Evolutionary conservation across 2,797 vertebrate species (phyloP).

Genomic region (Phoeniculus purpureus): DNA sequence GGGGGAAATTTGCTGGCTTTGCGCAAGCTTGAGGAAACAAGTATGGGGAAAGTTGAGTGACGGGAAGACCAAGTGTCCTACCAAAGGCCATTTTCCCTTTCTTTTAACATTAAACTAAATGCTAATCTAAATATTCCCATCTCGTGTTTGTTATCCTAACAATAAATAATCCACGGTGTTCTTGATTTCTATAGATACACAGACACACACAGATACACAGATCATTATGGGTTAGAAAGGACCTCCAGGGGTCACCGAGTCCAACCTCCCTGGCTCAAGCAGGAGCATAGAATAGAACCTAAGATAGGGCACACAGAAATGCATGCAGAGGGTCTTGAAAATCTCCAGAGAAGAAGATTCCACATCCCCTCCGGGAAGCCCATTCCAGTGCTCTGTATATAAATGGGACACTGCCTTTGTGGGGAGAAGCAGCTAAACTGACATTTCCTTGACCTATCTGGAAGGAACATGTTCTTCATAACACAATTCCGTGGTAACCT

Average conservation of each 20-base stretch:
- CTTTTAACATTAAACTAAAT: background rate
- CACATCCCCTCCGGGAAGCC: too few relatives aligned
- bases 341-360: too few relatives aligned
- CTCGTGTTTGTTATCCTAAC: background rate
- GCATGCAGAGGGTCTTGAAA: too few relatives aligned
- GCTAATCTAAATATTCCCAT: background rate
- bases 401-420: background rate
- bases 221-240: too few relatives aligned
- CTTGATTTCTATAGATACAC: background rate
- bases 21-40: background rate
- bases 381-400: background rate
- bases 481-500: background rate
- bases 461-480: background rate
- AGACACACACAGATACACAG: too few relatives aligned
- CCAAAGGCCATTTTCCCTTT: background rate
- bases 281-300: too few relatives aligned
- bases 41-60: background rate
- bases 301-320: too few relatives aligned
- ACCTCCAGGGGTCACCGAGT: too few relatives aligned
- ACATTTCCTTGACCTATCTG: background rate
- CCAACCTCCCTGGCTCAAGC: too few relatives aligned
- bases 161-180: background rate
- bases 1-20: background rate
- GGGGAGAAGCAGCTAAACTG: slow-evolving; percentile 53
- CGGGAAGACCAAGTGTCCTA: background rate